Evolutionary conservation across 2,113 vertebrate species (phyloP).

Genomic region (Bucco capensis): DNA sequence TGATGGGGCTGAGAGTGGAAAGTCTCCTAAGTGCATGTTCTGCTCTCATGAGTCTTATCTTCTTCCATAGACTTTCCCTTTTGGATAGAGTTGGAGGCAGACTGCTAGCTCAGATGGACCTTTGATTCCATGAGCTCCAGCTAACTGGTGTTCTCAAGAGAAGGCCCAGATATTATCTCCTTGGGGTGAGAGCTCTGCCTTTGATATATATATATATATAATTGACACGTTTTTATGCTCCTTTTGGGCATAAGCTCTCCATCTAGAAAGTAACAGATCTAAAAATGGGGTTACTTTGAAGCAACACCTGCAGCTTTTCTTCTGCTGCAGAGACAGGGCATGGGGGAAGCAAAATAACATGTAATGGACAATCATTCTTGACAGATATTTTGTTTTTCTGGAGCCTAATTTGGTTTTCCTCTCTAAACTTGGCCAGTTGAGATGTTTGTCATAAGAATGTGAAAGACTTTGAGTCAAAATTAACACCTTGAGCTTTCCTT

Average conservation of each 20-base stretch:
- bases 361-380: neutral
- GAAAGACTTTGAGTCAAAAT: slow-evolving; percentile 73
- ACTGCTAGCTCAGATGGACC: neutral
- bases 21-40: neutral
- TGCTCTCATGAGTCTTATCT: neutral
- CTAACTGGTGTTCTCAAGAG: neutral
- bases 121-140: neutral
- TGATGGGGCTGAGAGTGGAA: neutral
- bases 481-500: slow-evolving; percentile 71
- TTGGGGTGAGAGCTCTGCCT: neutral
- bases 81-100: neutral
- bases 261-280: neutral
- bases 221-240: neutral
- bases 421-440: slow-evolving; percentile 21
- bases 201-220: neutral
- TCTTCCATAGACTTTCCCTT: neutral
- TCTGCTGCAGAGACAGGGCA: neutral
- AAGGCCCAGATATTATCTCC: neutral
- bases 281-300: slow-evolving; percentile 22
- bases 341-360: neutral
- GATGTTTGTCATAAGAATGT: slow-evolving; percentile 57
- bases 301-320: neutral
- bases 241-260: neutral
- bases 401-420: slow-evolving; percentile 42
- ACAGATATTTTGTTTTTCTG: neutral